phyloP scores from a whole-genome alignment of 1,140 invertebrate species.

The Tetragonula clypearis region DNA sequence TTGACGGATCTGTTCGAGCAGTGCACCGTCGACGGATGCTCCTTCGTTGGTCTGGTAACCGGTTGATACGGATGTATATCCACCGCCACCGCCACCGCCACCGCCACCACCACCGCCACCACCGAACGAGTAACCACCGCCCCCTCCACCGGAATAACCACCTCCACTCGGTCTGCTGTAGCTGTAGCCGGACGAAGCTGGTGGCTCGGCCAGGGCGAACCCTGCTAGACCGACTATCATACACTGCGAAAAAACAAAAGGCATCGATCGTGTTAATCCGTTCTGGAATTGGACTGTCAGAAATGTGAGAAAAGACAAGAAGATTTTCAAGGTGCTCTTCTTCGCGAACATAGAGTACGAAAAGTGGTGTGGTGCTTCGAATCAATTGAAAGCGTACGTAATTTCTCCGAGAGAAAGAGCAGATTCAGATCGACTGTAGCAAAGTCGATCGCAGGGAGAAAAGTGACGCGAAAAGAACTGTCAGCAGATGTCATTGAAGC shows the following conservation, averaged over 20 bases:
- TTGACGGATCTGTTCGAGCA: conserved; percentile 90
- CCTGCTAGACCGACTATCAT: conserved; percentile 85
- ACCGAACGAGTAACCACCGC: conserved; percentile 83
- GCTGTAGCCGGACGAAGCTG: conserved; percentile 84
- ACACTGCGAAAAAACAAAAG: conserved; percentile 83
- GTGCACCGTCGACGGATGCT: conserved; percentile 88
- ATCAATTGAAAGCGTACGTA: background rate
- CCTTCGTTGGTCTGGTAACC: conserved; percentile 90
- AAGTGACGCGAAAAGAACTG: background rate
- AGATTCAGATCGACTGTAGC: background rate
- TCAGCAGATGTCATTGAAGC: conserved; percentile 1
- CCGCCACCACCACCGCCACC: conserved; percentile 83
- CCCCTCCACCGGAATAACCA: conserved; percentile 75
- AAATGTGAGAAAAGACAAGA: no score
- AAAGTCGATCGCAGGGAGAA: background rate
- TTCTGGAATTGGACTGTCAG: background rate
- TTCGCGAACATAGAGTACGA: no score
- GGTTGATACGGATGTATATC: conserved; percentile 87
- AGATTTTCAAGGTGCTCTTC: no score
- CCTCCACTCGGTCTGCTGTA: conserved; percentile 84
- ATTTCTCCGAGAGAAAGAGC: conserved; percentile 2
- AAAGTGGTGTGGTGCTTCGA: background rate
- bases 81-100: conserved; percentile 86
- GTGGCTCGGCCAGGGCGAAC: conserved; percentile 84
- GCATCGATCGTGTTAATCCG: background rate